Base-by-base conservation (phyloP, 1,140 invertebrate species). In the Bombus vancouverensis region DNA sequence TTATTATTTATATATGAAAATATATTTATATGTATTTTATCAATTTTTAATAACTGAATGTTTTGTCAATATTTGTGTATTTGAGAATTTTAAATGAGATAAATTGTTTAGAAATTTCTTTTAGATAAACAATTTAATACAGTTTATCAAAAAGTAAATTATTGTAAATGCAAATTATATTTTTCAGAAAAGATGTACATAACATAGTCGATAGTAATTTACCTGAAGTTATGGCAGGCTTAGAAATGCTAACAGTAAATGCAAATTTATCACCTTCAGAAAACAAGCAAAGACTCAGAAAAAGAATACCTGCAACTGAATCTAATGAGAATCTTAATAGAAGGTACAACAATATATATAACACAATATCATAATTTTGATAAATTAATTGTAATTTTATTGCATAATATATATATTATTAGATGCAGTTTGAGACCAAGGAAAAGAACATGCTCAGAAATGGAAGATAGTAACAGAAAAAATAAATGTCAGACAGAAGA, bases 391-490 rank as follows among this genome's bases (percentile, higher is more conserved):
- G 53, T 39, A 44, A 71, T 82, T 65, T 32, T 10, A 73, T 15
- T 42, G 22, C 8, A 9, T 37, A n/a, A 44, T 70, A 18, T 57
- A 53, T 79, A 37, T 88, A 37, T 59, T 53, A 72, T 62, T 72
- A 95, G 95, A 91, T 93, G 93, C 57, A 94, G 87, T 81, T 73
- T 88, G 25, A 94, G 76, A 72, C 94, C 95, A 66, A 93, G 86
- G 53, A 95, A 95, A 57, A 85, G 94, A 57, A 87, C 71, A 6
- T 84, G 88, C 75, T 34, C 81, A 39, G 92, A 94, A 53, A 92
- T 93, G 79, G 92, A 94, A 44, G 90, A 15, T 65, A 18, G 65
- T 47, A 57, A 6, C 1, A 72, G 3, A 13, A 75, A 28, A 10
- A 78, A 6, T 28, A 65, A 79, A 44, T 8, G 1, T 71, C 39